Base-by-base conservation (phyloP, 1,140 invertebrate genomes). In the Tetragnatha versicolor region DNA sequence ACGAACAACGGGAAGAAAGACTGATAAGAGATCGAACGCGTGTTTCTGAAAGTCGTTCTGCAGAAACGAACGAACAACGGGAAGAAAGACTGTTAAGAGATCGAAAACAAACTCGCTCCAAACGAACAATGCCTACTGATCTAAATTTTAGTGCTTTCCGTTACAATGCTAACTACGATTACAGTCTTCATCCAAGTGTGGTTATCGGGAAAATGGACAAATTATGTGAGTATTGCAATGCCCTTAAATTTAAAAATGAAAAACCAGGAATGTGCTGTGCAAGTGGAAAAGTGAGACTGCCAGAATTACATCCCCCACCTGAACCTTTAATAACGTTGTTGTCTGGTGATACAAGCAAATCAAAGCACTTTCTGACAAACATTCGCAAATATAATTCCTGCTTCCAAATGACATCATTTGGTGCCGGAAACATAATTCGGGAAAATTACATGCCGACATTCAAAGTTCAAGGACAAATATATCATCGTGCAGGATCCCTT, bases 171-270 rank as follows among this genome's bases (percentile, higher is more conserved):
- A n/a, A n/a, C n/a, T n/a, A n/a, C n/a, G 7, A 55, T 55, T 55
- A 55, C 25, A 55, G 25, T 55, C 9, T 29, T 14, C 9, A 29
- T 29, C 3, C 51, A 0, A 55, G 25, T 29, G 2, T 14, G 17
- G 25, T 29, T 9, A 29, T 55, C 31, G 51, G 51, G n/a, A 27
- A 51, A 29, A 55, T 55, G 51, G 25, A 3, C 31, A 27, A 17
- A 14, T 7, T 29, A 3, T 29, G 51, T 29, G n/a, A 0, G 9
- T 79, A 84, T 83, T 86, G 84, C 82, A 83, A 83, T 65, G 82
- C 84, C 80, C 84, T 85, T 37, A 86, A 86, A 83, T 86, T 83
- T 78, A 83, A 70, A 66, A 80, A 81, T 69, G 84, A 87, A 85
- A 79, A 83, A 37, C 79, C 80, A 80, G 84, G 84, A 83, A 84